phyloP scores from a whole-genome alignment of 92 coral and sea anemone genomes.

The Epizoanthus fatuus region DNA sequence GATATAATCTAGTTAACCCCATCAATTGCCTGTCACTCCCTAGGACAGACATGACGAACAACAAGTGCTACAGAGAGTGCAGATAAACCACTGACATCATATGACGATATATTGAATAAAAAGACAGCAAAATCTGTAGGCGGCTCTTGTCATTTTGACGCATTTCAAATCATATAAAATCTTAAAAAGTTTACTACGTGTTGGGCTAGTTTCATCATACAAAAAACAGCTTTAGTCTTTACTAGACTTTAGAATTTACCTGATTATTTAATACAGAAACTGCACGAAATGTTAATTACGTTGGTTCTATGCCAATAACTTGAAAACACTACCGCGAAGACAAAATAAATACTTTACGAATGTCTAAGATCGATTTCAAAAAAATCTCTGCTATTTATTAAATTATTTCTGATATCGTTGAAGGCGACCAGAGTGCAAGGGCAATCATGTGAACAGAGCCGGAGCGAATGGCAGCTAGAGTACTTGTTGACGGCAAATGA shows the following conservation, averaged over 20 bases:
- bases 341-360: background rate
- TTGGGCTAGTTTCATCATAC: no score
- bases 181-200: no score
- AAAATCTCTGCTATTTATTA: conserved; percentile 16
- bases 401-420: background rate
- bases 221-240: no score
- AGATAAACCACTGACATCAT: background rate
- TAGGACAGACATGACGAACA: background rate
- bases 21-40: background rate
- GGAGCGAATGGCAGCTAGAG: background rate
- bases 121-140: background rate
- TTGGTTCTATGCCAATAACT: background rate
- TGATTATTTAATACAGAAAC: no score
- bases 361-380: conserved; percentile 16
- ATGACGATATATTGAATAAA: background rate
- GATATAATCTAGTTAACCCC: background rate
- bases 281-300: no score
- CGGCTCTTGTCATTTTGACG: no score
- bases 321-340: background rate
- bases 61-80: background rate
- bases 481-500: no score
- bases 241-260: no score
- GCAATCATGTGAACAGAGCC: background rate
- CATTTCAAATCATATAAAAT: no score
- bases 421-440: background rate